A percentile compares a stretch with the other conserved stretches of the same genome.
These are phyloP conservation scores for Bimastos eiseni DNA, from an alignment of 2,888 invertebrate genomes.

Conservation along the genomic window DNA sequence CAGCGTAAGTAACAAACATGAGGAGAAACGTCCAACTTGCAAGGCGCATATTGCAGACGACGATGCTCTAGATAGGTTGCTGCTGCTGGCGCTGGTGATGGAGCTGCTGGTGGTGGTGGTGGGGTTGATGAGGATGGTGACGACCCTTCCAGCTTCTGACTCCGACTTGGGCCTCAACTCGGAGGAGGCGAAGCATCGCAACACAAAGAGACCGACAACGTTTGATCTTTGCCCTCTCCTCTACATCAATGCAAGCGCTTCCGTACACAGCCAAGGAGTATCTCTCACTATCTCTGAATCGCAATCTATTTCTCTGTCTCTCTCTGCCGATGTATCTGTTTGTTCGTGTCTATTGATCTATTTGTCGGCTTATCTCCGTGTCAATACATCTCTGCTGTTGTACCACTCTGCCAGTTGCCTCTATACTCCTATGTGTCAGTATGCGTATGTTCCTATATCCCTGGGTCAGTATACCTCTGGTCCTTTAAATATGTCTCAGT, in stretches of 20 bases:
- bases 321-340: no score
- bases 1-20: background rate
- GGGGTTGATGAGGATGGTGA: background rate
- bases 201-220: background rate
- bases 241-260: no score
- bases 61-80: background rate
- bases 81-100: background rate
- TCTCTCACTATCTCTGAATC: no score
- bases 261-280: background rate
- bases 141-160: slow-evolving; percentile 13
- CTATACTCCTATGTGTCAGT: no score
- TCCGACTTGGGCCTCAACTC: background rate
- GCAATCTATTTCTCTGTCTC: no score
- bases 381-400: no score
- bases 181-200: background rate
- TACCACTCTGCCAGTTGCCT: no score
- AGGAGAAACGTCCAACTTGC: background rate
- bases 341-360: no score
- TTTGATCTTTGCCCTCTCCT: background rate
- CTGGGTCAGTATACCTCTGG: no score
- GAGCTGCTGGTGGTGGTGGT: background rate
- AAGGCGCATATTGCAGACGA: background rate
- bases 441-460: no score
- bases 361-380: no score
- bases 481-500: no score